These are phyloP conservation scores for Drosophila histrio DNA, from an alignment of 2,888 invertebrate species.

Conservation along the genomic window DNA sequence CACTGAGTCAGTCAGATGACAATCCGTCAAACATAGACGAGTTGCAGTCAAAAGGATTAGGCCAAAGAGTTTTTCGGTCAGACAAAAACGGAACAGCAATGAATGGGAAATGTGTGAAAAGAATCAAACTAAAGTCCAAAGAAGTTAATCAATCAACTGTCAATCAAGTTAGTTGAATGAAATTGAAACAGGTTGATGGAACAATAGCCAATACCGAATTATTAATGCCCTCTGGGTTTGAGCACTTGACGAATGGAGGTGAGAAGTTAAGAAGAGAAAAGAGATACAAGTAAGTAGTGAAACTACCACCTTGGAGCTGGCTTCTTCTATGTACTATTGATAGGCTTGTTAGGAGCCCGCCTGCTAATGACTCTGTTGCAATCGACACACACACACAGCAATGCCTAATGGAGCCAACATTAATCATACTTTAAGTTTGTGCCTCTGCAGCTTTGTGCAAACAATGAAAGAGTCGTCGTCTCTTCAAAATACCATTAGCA, in stretches of 20 bases:
- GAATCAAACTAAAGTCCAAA: slow-evolving; percentile 59
- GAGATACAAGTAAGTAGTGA: slow-evolving; percentile 18
- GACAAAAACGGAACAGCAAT: slow-evolving; percentile 54
- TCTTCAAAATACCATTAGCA: slow-evolving; percentile 75
- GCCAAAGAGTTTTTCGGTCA: slow-evolving; percentile 53
- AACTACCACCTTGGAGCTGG: slow-evolving; percentile 5
- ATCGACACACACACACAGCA: slow-evolving; percentile 20
- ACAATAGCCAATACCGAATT: slow-evolving; percentile 63
- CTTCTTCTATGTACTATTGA: slow-evolving; percentile 16
- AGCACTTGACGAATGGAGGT: slow-evolving; percentile 19
- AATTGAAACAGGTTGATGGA: slow-evolving; percentile 65
- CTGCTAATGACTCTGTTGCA: slow-evolving; percentile 68
- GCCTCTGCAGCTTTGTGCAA: slow-evolving; percentile 49
- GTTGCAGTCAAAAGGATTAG: slow-evolving; percentile 76
- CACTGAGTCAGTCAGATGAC: slow-evolving; percentile 51
- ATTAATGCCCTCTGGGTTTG: slow-evolving; percentile 51
- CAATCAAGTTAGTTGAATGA: slow-evolving; percentile 71
- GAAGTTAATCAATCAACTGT: slow-evolving; percentile 75
- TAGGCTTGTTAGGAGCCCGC: slow-evolving; percentile 47
- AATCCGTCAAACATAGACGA: slow-evolving; percentile 61
- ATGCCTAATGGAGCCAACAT: slow-evolving; percentile 61
- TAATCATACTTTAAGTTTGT: slow-evolving; percentile 68
- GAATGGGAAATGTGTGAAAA: slow-evolving; percentile 68
- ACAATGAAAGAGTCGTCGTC: slow-evolving; percentile 41
- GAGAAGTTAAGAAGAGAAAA: not conserved